phyloP scores from a whole-genome alignment of 2,797 vertebrate genomes.

The Nyctibius grandis region DNA sequence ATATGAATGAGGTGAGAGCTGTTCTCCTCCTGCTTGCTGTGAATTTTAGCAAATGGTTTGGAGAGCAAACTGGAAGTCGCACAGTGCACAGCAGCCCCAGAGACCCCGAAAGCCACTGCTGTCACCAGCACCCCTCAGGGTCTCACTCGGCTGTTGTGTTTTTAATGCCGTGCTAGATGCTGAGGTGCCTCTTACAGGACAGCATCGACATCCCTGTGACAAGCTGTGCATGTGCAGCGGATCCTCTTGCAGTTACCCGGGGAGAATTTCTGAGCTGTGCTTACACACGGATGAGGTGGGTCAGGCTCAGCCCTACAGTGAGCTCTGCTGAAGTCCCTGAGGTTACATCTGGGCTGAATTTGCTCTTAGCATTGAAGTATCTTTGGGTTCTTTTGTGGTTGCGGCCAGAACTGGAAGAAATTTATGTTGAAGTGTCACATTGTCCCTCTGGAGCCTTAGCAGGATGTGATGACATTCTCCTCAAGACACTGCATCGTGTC shows the following conservation, averaged over 20 bases:
- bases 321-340: background rate
- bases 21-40: background rate
- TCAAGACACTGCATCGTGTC: background rate
- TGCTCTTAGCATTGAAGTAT: background rate
- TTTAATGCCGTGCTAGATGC: background rate
- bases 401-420: background rate
- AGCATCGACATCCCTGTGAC: background rate
- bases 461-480: background rate
- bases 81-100: background rate
- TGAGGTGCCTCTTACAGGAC: background rate
- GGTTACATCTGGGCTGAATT: constrained; percentile 10
- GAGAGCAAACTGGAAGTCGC: background rate
- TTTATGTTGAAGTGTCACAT: background rate
- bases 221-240: background rate
- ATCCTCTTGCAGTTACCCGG: background rate
- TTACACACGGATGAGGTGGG: background rate
- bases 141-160: background rate
- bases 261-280: background rate
- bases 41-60: background rate
- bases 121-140: background rate
- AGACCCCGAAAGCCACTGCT: background rate
- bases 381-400: background rate
- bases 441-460: background rate
- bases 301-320: background rate
- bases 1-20: background rate